phyloP scores from a whole-genome alignment of 2,888 invertebrate species.

The Diarsia mendica region DNA sequence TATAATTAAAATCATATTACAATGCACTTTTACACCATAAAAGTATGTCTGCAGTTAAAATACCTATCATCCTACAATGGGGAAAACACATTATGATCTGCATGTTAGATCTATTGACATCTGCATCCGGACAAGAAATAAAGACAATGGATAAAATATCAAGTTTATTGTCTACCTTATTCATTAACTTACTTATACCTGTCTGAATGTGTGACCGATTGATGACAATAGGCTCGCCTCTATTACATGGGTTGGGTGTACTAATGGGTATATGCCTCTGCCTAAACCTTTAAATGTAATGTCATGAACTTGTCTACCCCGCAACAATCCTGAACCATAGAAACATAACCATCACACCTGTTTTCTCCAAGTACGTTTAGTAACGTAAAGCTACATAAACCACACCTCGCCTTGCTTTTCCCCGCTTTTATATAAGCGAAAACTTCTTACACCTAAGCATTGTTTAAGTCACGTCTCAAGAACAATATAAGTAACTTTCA shows the following conservation, averaged over 20 bases:
- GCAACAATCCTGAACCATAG: neutral
- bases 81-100: neutral
- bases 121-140: neutral
- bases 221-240: too few species aligned
- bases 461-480: slow-evolving; percentile 25
- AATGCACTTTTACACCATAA: neutral
- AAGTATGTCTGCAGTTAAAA: neutral
- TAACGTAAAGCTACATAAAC: neutral
- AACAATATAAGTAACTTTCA: neutral
- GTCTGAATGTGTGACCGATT: neutral
- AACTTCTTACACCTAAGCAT: slow-evolving; percentile 9
- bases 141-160: neutral
- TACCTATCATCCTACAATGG: neutral
- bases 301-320: neutral
- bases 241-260: too few species aligned
- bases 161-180: neutral
- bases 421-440: neutral
- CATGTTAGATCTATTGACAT: neutral
- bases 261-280: too few species aligned
- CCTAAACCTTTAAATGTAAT: too few species aligned
- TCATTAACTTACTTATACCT: neutral
- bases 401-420: neutral
- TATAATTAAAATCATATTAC: neutral
- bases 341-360: neutral
- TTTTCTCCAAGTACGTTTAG: too few species aligned